Conservation (phyloP, 1,140 invertebrate genomes). For the Protaetia brevitarsis region DNA sequence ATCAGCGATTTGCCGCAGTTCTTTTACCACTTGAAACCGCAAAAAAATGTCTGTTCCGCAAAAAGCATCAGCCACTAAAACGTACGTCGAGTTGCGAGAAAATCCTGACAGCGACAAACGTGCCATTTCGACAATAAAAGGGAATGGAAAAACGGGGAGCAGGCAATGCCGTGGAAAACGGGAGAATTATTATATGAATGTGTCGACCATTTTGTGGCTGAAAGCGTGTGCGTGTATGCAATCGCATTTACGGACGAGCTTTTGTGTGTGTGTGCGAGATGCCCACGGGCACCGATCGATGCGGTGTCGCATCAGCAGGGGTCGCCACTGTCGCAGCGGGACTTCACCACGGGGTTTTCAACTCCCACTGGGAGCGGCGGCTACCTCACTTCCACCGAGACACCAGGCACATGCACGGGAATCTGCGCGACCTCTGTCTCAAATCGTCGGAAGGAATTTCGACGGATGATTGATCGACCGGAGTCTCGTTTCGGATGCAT, state of each 20-base stretch:
- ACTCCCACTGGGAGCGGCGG: constrained; percentile 27
- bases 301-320: constrained; percentile 39
- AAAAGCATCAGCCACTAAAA: background rate
- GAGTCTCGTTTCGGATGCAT: constrained; percentile 21
- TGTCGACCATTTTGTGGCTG: constrained; percentile 39
- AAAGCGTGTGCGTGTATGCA: constrained; percentile 26
- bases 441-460: constrained; percentile 22
- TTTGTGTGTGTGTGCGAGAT: constrained; percentile 19
- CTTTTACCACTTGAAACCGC: background rate
- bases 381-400: constrained; percentile 23
- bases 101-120: background rate
- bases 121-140: constrained; percentile 22
- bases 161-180: constrained; percentile 18
- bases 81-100: background rate
- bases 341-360: constrained; percentile 32
- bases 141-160: constrained; percentile 14
- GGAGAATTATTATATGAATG: constrained; percentile 38
- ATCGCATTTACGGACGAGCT: constrained; percentile 15
- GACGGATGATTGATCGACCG: constrained; percentile 27
- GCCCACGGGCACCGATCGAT: constrained; percentile 37
- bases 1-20: background rate
- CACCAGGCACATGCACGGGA: constrained; percentile 17
- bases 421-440: constrained; percentile 24
- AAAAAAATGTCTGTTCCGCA: background rate
- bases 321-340: constrained; percentile 42